Evolutionary conservation across 1,140 invertebrate genomes (phyloP).

Genomic region (Gerris buenoi): DNA sequence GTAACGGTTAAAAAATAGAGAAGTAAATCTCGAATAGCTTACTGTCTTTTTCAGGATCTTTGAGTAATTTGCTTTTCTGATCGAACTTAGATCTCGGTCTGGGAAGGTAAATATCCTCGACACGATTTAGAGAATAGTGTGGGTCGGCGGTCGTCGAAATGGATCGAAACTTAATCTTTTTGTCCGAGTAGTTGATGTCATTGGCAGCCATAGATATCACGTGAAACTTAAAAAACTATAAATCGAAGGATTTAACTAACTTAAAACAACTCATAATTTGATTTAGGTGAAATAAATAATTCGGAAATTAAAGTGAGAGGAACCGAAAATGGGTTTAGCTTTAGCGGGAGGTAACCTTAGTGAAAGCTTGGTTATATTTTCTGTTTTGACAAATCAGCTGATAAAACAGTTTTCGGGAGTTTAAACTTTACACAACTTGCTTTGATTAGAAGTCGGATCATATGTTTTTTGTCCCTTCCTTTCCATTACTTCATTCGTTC

Average conservation of each 20-base stretch:
- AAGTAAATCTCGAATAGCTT: too few species aligned
- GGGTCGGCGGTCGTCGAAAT: slow-evolving; percentile 19
- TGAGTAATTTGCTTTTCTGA: slow-evolving; percentile 15
- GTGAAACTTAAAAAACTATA: too few species aligned
- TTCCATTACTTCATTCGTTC: too few species aligned
- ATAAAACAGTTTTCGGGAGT: too few species aligned
- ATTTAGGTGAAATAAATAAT: too few species aligned
- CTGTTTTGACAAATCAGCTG: not conserved
- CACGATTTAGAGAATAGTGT: slow-evolving; percentile 14
- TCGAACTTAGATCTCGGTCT: slow-evolving; percentile 19
- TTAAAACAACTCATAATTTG: too few species aligned
- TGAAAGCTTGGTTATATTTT: not conserved
- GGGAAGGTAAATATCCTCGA: slow-evolving; percentile 18
- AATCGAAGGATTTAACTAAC: too few species aligned
- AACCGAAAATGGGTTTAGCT: not conserved
- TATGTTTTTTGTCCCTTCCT: too few species aligned
- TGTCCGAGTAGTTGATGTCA: slow-evolving; percentile 8
- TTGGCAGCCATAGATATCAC: not conserved
- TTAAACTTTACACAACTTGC: too few species aligned
- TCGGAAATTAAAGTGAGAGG: too few species aligned
- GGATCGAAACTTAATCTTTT: slow-evolving; percentile 20
- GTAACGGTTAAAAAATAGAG: too few species aligned
- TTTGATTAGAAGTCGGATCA: too few species aligned
- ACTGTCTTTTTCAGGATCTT: slow-evolving; percentile 9
- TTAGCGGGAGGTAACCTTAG: not conserved